phyloP scores from a whole-genome alignment of 1,140 invertebrate species.

The Sweltsa coloradensis region DNA sequence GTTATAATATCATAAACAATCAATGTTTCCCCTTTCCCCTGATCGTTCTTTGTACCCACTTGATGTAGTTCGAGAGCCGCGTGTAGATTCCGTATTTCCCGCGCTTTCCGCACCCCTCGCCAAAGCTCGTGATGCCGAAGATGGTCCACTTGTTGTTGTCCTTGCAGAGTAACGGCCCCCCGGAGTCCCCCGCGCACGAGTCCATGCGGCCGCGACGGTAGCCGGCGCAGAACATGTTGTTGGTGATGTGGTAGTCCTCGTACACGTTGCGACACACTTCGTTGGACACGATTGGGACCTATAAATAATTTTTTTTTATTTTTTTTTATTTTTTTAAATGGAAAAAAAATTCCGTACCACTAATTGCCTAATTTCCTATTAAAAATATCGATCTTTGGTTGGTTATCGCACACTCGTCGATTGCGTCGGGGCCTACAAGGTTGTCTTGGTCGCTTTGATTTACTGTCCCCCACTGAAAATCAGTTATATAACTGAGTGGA shows the following conservation, averaged over 20 bases:
- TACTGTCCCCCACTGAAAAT: too few relatives aligned
- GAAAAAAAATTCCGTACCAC: background rate
- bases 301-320: constrained; percentile 6
- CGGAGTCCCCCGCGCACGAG: constrained; percentile 49
- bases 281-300: constrained; percentile 39
- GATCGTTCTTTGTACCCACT: constrained; percentile 66
- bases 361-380: too few relatives aligned
- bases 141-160: constrained; percentile 46
- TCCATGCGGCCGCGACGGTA: constrained; percentile 37
- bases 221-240: constrained; percentile 47
- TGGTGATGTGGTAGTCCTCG: constrained; percentile 38
- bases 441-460: too few relatives aligned
- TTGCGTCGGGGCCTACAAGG: background rate
- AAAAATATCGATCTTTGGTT: too few relatives aligned
- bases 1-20: background rate
- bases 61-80: constrained; percentile 69
- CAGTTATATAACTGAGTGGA: too few relatives aligned
- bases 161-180: constrained; percentile 51
- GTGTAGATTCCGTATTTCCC: constrained; percentile 90
- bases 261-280: constrained; percentile 35
- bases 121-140: constrained; percentile 88
- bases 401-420: too few relatives aligned
- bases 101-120: constrained; percentile 81
- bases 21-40: constrained; percentile 13
- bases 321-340: background rate